These are phyloP conservation scores for Stenodema calcarata DNA, from an alignment of 2,888 invertebrate species.

Conservation along the genomic window DNA sequence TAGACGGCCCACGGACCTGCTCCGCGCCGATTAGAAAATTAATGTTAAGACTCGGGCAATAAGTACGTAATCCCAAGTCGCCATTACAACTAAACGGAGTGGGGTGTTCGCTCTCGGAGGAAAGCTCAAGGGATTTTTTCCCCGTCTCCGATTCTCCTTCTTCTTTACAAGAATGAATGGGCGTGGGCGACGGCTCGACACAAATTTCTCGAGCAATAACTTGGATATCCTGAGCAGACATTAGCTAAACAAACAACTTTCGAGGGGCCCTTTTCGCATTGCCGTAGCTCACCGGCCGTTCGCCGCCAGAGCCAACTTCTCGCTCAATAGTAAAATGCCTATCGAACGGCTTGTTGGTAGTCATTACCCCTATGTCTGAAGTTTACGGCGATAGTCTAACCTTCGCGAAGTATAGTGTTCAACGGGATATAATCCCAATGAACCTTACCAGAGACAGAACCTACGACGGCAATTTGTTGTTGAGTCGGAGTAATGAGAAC, in stretches of 20 bases:
- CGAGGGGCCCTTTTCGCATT: background rate
- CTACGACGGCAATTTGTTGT: too few relatives aligned
- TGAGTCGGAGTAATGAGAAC: too few relatives aligned
- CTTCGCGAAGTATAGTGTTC: background rate
- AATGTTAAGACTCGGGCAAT: conserved; percentile 3
- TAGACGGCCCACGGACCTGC: background rate
- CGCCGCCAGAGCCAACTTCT: background rate
- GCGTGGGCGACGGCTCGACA: background rate
- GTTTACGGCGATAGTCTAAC: background rate
- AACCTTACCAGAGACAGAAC: background rate
- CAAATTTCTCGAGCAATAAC: background rate
- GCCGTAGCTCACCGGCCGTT: background rate
- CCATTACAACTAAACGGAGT: background rate
- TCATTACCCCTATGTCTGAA: background rate
- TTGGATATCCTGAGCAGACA: background rate
- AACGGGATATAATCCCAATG: background rate
- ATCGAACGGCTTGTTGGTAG: background rate
- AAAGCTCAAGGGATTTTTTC: background rate
- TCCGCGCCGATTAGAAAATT: conserved; percentile 19
- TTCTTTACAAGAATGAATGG: background rate
- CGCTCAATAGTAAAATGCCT: background rate
- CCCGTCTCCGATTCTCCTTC: background rate
- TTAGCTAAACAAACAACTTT: background rate
- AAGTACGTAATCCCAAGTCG: conserved; percentile 2
- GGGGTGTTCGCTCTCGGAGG: background rate